phyloP scores from a whole-genome alignment of 2,113 vertebrate genomes.

The Pedionomus torquatus region DNA sequence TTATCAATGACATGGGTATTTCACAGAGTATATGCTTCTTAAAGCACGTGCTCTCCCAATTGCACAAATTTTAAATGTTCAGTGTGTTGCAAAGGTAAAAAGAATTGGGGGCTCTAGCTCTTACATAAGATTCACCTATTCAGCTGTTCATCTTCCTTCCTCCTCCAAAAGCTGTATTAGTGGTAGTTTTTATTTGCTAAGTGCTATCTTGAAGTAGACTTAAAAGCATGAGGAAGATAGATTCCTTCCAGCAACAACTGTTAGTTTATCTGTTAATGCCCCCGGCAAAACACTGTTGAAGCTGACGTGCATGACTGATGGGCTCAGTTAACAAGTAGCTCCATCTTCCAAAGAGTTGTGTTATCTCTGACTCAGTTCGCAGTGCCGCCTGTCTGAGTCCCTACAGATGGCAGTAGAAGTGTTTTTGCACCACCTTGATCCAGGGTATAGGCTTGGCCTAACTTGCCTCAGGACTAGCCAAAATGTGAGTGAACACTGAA shows the following conservation, averaged over 20 bases:
- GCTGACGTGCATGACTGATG: neutral
- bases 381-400: neutral
- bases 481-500: neutral
- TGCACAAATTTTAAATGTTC: neutral
- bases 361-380: neutral
- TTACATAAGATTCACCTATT: neutral
- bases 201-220: neutral
- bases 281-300: neutral
- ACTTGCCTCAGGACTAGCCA: neutral
- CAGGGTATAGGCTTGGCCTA: neutral
- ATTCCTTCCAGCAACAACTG: neutral
- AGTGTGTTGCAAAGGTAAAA: neutral
- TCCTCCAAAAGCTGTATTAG: neutral
- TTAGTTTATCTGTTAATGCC: accelerated
- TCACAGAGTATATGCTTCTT: neutral
- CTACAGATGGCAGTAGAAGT: neutral
- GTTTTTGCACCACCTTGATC: neutral
- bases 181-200: neutral
- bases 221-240: neutral
- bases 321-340: neutral
- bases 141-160: neutral
- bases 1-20: neutral
- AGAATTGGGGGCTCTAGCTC: neutral
- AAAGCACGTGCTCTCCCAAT: neutral
- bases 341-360: neutral